These are phyloP conservation scores for Paracentrotus lividus DNA, from an alignment of 53 echinoderm and acorn worm species.

Conservation along the genomic window DNA sequence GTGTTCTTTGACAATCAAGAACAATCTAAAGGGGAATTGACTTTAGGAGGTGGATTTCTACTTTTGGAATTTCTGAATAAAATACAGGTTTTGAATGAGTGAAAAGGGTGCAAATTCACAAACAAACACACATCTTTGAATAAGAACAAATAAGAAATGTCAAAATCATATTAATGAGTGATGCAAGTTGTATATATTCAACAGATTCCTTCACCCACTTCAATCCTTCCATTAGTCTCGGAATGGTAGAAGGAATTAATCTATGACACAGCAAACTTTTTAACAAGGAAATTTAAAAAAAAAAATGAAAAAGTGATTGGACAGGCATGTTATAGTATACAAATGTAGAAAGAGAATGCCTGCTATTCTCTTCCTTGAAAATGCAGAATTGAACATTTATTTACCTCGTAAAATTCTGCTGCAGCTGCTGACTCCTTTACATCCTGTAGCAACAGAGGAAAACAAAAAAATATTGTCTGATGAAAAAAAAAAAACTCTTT, in stretches of 20 bases:
- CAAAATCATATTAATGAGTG: neutral
- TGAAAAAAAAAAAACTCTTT: neutral
- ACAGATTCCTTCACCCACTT: neutral
- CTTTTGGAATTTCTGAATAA: no score
- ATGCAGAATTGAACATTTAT: neutral
- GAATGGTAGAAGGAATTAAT: neutral
- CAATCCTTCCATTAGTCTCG: neutral
- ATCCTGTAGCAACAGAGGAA: neutral
- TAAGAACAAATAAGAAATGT: neutral
- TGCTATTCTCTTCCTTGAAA: neutral
- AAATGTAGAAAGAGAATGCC: neutral
- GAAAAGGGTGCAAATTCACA: neutral
- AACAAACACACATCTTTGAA: neutral
- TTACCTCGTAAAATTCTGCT: conserved; percentile 68
- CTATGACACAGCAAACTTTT: neutral
- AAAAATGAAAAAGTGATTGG: neutral
- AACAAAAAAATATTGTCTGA: neutral
- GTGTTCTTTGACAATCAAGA: no score
- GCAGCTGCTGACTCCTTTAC: conserved; percentile 62
- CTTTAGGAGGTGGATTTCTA: no score
- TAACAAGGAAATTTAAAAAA: neutral
- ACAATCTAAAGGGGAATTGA: no score
- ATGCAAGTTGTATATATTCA: neutral
- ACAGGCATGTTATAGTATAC: neutral
- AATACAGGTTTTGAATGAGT: no score